Conservation (phyloP, 1,140 invertebrate genomes). For the Anagrus nilaparvatae region DNA sequence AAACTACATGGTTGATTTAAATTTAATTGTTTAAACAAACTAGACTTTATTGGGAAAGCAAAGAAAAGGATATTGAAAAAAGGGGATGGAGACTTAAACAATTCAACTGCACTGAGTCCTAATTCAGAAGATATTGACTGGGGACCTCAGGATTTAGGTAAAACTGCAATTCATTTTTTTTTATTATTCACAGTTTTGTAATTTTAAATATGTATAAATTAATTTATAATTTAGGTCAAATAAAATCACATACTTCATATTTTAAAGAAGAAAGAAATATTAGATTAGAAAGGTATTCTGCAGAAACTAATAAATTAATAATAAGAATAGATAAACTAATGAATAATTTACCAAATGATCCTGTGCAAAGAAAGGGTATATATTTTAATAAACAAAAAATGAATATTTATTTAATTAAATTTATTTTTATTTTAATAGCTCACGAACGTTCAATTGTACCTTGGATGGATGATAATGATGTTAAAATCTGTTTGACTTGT, state of each 20-base stretch:
- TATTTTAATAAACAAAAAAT: conserved; percentile 7
- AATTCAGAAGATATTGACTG: conserved; percentile 40
- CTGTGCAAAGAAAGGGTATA: conserved; percentile 68
- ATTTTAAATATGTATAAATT: conserved; percentile 7
- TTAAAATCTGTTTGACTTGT: conserved; percentile 85
- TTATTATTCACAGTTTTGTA: neutral
- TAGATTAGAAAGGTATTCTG: conserved; percentile 75
- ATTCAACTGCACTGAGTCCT: no score
- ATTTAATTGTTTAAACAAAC: neutral
- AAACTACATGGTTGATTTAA: neutral
- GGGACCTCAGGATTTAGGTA: conserved; percentile 55
- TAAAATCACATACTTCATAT: conserved; percentile 59
- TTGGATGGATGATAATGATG: conserved; percentile 87
- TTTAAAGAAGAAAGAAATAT: conserved; percentile 67
- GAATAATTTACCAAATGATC: conserved; percentile 69
- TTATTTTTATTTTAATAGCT: conserved; percentile 33
- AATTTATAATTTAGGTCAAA: conserved; percentile 44
- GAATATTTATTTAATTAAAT: conserved; percentile 1
- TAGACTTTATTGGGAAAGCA: conserved; percentile 76
- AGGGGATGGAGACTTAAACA: no score
- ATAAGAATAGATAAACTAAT: conserved; percentile 90
- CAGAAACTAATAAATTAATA: conserved; percentile 91
- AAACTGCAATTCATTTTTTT: neutral
- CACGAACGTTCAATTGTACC: conserved; percentile 74
- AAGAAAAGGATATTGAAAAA: conserved; percentile 80